Percentiles rank a stretch among this genome's conserved stretches.
Conservation (phyloP, 2,113 vertebrate genomes). For the Phaethornis superciliosus region DNA sequence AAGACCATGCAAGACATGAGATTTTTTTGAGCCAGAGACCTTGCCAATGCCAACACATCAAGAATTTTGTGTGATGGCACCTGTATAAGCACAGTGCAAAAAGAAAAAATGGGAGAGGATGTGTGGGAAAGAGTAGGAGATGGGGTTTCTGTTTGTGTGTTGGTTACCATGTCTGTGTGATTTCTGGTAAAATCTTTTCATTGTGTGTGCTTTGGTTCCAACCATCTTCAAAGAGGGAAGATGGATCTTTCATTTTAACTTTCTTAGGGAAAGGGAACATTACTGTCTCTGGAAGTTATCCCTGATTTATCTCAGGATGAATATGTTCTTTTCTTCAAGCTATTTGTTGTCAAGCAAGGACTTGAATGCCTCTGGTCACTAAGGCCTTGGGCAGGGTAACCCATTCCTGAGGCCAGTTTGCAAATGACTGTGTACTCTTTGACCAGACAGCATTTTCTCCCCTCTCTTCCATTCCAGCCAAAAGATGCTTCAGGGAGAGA, state of each 20-base stretch:
- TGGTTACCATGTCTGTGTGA: not conserved
- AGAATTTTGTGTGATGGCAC: rapidly evolving
- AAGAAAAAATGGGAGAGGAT: not conserved
- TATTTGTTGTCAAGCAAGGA: constrained; percentile 1
- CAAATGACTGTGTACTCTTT: not conserved
- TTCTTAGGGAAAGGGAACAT: not conserved
- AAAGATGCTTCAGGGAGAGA: constrained; percentile 7
- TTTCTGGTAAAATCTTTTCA: not conserved
- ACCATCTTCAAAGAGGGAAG: not conserved
- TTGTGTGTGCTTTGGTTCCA: not conserved
- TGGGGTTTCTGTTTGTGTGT: not conserved
- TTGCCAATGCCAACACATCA: not conserved
- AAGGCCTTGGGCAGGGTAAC: not conserved
- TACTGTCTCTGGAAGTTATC: not conserved
- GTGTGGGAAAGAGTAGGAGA: not conserved
- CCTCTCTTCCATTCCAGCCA: not conserved
- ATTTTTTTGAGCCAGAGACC: not conserved
- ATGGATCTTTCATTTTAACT: not conserved
- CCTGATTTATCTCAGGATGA: not conserved
- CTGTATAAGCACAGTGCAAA: not conserved
- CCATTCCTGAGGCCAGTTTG: not conserved
- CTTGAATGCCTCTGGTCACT: not conserved
- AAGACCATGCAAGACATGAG: not conserved
- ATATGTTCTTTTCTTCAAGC: constrained; percentile 22
- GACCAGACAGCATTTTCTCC: not conserved